Conservation (phyloP, 2,888 invertebrate genomes). For the Eulithis testata region DNA sequence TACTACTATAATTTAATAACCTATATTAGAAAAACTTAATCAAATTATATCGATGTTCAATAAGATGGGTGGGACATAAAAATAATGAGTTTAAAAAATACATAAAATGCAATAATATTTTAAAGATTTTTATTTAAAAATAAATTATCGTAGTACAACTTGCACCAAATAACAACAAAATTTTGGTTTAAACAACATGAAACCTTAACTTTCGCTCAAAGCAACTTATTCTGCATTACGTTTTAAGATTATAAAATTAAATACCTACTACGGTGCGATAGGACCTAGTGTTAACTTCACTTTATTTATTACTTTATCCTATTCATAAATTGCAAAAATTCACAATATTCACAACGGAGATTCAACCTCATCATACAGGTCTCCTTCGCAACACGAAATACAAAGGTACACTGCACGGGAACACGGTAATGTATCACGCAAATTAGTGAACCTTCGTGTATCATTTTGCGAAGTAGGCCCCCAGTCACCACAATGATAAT, state of each 20-base stretch:
- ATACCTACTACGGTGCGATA: slow-evolving; percentile 62
- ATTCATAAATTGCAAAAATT: slow-evolving; percentile 45
- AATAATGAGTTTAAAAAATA: neutral
- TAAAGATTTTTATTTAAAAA: slow-evolving; percentile 80
- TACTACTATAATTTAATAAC: too few species aligned
- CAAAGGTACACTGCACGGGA: too few species aligned
- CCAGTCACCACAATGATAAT: too few species aligned
- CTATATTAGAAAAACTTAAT: too few species aligned
- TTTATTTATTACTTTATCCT: slow-evolving; percentile 43
- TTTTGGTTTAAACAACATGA: slow-evolving; percentile 81
- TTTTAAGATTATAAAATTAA: slow-evolving; percentile 63
- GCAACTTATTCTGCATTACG: slow-evolving; percentile 64
- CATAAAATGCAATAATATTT: slow-evolving; percentile 50
- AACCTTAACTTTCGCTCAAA: slow-evolving; percentile 77
- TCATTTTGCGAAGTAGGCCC: too few species aligned
- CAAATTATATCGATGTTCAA: too few species aligned
- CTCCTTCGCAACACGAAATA: too few species aligned
- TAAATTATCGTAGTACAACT: slow-evolving; percentile 83
- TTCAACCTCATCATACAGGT: slow-evolving; percentile 43
- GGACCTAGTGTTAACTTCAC: slow-evolving; percentile 55
- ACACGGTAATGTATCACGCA: too few species aligned
- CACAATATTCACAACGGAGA: slow-evolving; percentile 16
- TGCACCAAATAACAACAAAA: slow-evolving; percentile 84
- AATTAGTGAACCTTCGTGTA: too few species aligned
- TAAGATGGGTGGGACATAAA: too few species aligned